Evolutionary conservation across 2,888 invertebrate species (phyloP).

Genomic region (Tinea trinotella): DNA sequence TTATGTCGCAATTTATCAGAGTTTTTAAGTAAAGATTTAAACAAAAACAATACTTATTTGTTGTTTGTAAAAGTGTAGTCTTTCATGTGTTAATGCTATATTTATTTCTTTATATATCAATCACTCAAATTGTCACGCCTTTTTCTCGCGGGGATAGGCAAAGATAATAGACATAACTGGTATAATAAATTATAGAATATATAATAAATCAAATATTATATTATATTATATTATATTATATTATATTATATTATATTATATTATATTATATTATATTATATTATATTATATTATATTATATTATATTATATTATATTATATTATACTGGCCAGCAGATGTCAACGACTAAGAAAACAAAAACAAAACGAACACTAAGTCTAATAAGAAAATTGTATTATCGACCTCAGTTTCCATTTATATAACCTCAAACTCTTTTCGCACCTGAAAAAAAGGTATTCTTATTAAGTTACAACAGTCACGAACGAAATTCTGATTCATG

Average conservation of each 20-base stretch:
- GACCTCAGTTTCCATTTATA: constrained; percentile 9
- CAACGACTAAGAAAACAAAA: background rate
- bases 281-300: too few relatives aligned
- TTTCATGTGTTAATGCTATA: background rate
- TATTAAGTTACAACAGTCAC: constrained; percentile 12
- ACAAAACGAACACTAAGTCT: constrained; percentile 1
- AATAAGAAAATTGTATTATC: background rate
- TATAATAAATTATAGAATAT: too few relatives aligned
- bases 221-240: too few relatives aligned
- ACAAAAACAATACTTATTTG: background rate
- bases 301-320: too few relatives aligned
- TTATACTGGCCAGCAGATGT: too few relatives aligned
- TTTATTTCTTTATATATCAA: too few relatives aligned
- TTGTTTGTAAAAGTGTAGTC: background rate
- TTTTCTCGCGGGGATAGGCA: too few relatives aligned
- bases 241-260: too few relatives aligned
- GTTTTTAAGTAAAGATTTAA: constrained; percentile 16
- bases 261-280: too few relatives aligned
- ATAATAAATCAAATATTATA: too few relatives aligned
- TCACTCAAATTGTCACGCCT: too few relatives aligned
- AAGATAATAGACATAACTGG: too few relatives aligned
- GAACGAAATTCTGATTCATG: constrained; percentile 17
- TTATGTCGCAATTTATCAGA: constrained; percentile 30
- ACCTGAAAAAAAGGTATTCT: constrained; percentile 5
- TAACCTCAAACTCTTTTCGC: constrained; percentile 3